Evolutionary conservation across 2,113 vertebrate genomes (phyloP).

Genomic region (Plotosus lineatus): DNA sequence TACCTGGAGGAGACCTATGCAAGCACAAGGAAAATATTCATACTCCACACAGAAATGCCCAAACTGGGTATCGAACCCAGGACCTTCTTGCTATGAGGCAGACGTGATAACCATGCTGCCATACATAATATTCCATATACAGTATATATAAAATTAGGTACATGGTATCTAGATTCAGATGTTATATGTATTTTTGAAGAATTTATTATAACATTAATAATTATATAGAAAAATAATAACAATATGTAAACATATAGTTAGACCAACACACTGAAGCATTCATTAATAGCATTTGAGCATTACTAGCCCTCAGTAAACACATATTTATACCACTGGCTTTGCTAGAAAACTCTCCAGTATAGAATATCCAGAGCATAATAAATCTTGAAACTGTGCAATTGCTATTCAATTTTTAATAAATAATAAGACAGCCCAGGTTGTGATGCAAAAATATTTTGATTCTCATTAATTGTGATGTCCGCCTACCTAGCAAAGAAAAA

Average conservation of each 20-base stretch:
- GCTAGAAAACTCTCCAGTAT: not conserved
- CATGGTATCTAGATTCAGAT: not conserved
- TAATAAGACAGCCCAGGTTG: slow-evolving; percentile 14
- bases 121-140: no score
- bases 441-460: slow-evolving; percentile 24
- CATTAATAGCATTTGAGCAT: not conserved
- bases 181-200: not conserved
- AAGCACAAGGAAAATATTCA: no score
- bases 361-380: slow-evolving; percentile 24
- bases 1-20: no score
- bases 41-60: no score
- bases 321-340: not conserved
- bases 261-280: not conserved
- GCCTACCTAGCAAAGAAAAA: slow-evolving; percentile 41
- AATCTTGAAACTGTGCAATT: slow-evolving; percentile 18
- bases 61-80: no score
- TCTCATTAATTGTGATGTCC: slow-evolving; percentile 49
- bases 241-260: not conserved
- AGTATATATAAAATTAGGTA: not conserved
- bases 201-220: slow-evolving; percentile 10
- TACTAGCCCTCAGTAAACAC: slow-evolving; percentile 1
- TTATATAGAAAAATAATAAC: slow-evolving; percentile 11
- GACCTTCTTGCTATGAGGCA: no score
- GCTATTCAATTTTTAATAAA: slow-evolving; percentile 32
- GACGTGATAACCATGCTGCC: no score